Percentiles rank a stretch among this genome's conserved stretches.
phyloP scores from a whole-genome alignment of 2,113 vertebrate species.

The Elaphurus davidianus region DNA sequence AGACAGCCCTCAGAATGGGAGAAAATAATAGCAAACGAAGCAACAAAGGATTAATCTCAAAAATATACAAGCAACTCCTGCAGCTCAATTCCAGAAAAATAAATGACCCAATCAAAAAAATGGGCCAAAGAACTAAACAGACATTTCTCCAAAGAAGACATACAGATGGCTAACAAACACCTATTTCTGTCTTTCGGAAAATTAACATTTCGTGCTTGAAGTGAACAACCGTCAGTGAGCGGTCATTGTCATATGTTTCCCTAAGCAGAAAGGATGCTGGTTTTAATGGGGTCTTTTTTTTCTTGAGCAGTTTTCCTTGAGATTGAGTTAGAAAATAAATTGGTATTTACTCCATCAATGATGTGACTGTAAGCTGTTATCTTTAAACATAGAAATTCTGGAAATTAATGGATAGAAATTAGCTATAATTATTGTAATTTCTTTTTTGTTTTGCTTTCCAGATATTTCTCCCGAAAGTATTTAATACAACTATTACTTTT shows the following conservation, averaged over 20 bases:
- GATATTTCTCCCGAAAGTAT: neutral
- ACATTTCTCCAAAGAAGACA: too few relatives aligned
- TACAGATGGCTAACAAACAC: too few relatives aligned
- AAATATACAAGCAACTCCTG: too few relatives aligned
- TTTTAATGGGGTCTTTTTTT: neutral
- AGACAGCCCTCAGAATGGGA: too few relatives aligned
- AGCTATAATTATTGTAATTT: neutral
- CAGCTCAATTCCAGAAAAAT: too few relatives aligned
- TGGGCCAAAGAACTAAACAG: too few relatives aligned
- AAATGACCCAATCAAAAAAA: too few relatives aligned
- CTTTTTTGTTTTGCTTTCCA: neutral
- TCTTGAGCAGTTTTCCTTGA: neutral
- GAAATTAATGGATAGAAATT: neutral
- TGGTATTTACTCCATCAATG: neutral
- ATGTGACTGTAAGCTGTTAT: neutral
- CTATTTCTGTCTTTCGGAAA: neutral
- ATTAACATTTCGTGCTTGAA: neutral
- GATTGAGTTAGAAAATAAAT: neutral
- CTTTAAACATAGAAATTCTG: conserved; percentile 20
- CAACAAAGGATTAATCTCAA: too few relatives aligned
- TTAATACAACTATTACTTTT: neutral
- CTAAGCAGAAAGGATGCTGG: neutral
- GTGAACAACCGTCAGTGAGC: neutral
- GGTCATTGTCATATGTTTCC: neutral
- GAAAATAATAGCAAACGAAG: too few relatives aligned